phyloP scores from a whole-genome alignment of 2,113 vertebrate species.

The Bubalus kerabau region DNA sequence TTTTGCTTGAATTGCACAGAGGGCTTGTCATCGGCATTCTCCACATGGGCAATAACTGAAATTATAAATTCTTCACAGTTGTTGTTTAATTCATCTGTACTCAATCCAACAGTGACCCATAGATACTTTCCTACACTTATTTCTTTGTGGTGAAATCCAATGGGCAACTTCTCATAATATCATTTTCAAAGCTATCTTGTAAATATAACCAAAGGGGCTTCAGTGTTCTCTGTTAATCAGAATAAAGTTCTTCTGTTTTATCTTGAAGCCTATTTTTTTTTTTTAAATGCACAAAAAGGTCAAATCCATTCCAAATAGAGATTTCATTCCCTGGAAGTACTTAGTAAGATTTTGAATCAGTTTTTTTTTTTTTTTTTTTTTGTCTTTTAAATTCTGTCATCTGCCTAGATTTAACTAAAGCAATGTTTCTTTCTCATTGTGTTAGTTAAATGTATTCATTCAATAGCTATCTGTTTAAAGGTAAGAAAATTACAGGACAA shows the following conservation, averaged over 20 bases:
- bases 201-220: conserved; percentile 42
- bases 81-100: background rate
- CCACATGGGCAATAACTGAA: conserved; percentile 33
- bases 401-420: conserved; percentile 23
- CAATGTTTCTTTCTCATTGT: background rate
- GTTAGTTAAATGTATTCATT: conserved; percentile 14
- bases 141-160: conserved; percentile 51
- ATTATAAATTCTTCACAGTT: background rate
- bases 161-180: conserved; percentile 11
- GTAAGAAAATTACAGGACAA: conserved; percentile 38
- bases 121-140: conserved; percentile 35
- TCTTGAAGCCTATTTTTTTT: conserved; percentile 2
- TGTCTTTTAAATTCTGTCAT: conserved; percentile 31
- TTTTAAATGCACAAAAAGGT: conserved; percentile 44
- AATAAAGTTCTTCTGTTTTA: conserved; percentile 66
- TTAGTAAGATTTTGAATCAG: conserved; percentile 40
- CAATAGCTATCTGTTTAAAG: background rate
- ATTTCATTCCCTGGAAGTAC: conserved; percentile 46
- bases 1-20: conserved; percentile 46
- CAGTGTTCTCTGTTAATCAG: conserved; percentile 27
- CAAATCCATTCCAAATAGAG: conserved; percentile 57
- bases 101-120: conserved; percentile 11
- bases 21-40: conserved; percentile 16
- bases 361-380: background rate
- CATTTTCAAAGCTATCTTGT: conserved; percentile 48